Conservation (phyloP, 2,113 vertebrate genomes). For the Zosterops hypoxanthus region DNA sequence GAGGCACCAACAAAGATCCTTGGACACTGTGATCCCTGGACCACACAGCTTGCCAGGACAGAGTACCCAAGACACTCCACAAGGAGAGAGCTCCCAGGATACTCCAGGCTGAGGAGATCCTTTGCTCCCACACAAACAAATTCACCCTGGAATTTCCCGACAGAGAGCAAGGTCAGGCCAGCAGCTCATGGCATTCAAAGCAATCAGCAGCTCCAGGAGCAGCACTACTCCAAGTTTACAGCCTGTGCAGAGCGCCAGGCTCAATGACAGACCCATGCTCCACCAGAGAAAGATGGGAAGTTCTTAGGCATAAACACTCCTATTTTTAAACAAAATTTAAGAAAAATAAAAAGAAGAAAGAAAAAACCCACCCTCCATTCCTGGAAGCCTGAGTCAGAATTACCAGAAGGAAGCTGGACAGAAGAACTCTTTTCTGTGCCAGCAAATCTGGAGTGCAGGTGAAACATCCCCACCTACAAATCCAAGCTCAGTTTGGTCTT, state of each 20-base stretch:
- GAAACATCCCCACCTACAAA: slow-evolving; percentile 57
- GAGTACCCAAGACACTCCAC: neutral
- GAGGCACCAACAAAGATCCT: neutral
- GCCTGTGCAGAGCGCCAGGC: neutral
- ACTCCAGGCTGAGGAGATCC: neutral
- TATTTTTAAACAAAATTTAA: neutral
- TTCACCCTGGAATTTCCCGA: neutral
- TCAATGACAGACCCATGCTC: neutral
- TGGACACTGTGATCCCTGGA: neutral
- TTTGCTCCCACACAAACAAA: neutral
- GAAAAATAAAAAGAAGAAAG: neutral
- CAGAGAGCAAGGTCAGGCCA: neutral
- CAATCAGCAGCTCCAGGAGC: neutral
- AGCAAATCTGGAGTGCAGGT: slow-evolving; percentile 60
- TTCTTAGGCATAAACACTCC: neutral
- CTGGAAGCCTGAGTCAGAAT: slow-evolving; percentile 72
- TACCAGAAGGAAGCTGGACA: slow-evolving; percentile 69
- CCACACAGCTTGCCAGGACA: neutral
- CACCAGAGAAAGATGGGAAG: slow-evolving; percentile 11
- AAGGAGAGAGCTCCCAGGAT: neutral
- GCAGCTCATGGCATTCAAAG: neutral
- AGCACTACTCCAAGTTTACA: neutral
- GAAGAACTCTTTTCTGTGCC: slow-evolving; percentile 40
- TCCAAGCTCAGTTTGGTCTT: neutral
- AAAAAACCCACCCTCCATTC: slow-evolving; percentile 31